Evolutionary conservation across 2,113 vertebrate genomes (phyloP), one percentile per base, ranked within the genome.

Genomic region (Lynx canadensis): DNA sequence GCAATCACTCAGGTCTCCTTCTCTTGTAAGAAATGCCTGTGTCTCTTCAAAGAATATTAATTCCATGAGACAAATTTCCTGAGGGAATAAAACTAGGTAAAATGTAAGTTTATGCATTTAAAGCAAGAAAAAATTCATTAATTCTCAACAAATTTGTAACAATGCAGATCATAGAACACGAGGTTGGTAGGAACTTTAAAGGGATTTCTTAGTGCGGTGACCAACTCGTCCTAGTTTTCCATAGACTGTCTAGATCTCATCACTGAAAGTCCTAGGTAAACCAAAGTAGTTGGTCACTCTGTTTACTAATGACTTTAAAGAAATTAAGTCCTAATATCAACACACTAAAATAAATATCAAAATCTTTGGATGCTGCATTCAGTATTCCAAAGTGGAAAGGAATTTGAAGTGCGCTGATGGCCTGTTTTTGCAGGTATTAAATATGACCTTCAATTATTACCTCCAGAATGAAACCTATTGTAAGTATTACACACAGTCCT

Each of bases 11-110:
- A 93, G 84, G 29, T 91, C 18, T 19, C 57, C 57, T 85, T 85
- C 31, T 52, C 81, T 87, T 94, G n/a, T 69, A 84, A 95, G 90
- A 97, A 97, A 97, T 60, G 36, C 80, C 90, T 81, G 29, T 80
- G 85, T 85, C 45, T 96, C 90, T 88, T 97, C 80, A 90, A 94
- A 96, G 87, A 97, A 91, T 79, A 97, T 97, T 96, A 97, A 96
- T 95, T 97, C 87, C 84, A 96, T 38, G n/a, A 97, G 79, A 94
- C 45, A 82, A 89, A 95, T 85, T 84, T 95, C 88, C 96, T 91
- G 45, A 48, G 74, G 60, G 86, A 90, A 94, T 86, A 93, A 84
- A 74, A 92, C 29, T 5, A 95, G 92, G 66, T 90, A 92, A 95
- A 94, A 92, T 69, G 79, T 27, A 78, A 76, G 68, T 63, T 85